Base-by-base conservation (phyloP, 2,888 invertebrate genomes). In the Agriopis marginaria region DNA sequence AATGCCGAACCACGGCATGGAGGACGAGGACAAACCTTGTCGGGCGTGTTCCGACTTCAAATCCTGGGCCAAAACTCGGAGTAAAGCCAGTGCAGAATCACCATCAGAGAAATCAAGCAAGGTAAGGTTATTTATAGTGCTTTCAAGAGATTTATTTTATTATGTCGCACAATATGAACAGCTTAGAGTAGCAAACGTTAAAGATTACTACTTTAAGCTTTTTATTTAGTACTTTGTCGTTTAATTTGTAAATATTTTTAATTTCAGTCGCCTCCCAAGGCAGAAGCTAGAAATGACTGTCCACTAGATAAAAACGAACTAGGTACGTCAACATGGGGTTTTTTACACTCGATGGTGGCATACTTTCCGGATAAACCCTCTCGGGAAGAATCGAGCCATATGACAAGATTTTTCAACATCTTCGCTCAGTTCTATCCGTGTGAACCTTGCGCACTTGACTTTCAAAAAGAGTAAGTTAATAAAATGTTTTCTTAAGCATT, bases 311-410 rank as follows among this genome's bases (percentile, higher is more conserved):
- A 96, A 83, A 96, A 97, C 72, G 96, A 96, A 73, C 88, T 98
- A 54, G 98, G 98, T 39, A 95, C 95, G 6, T 95, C 96, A 62
- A 97, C 99, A 3, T 99, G 99, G 99, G 96, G 97, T 7, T 96
- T 99, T 77, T 95, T 99, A 3, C 99, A 99, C 86, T 98, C 99
- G 0, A 98, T 99, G 96, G 99, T 98, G 4, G 98, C 99, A 0
- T 98, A 98, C 87, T 99, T 97, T 91, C 99, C 99, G 0, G 96
- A 97, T 6, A 95, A 96, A 77, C 99, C 99, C 0, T 95, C 96
- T 0, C 89, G 89, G 7, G 89, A 95, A 54, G 96, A 99, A 79
- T 95, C 97, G 62, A 91, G 94, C 0, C 96, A 98, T 75, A 98
- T 99, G 96, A 95, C 94, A 56, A 94, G 95, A 50, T 99, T 99